A percentile compares a stretch with the other conserved stretches of the same genome.
These are phyloP conservation scores for Ictalurus furcatus DNA, from an alignment of 2,113 vertebrate species.

Conservation along the genomic window DNA sequence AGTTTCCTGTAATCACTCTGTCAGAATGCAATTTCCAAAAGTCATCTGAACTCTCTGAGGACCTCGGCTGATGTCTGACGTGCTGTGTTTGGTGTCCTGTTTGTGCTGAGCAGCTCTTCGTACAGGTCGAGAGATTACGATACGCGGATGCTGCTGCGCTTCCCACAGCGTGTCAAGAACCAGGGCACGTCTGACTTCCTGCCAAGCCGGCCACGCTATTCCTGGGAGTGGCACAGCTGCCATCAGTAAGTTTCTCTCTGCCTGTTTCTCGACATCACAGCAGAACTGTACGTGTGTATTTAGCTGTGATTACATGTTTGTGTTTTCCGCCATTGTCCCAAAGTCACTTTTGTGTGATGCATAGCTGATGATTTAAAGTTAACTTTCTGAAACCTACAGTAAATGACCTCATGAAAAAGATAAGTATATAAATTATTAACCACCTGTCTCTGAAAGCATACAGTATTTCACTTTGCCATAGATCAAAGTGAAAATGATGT, in stretches of 20 bases:
- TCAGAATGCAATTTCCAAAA: conserved; percentile 32
- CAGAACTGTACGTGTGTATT: background rate
- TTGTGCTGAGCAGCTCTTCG: conserved; percentile 62
- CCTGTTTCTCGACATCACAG: background rate
- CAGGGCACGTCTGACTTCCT: conserved; percentile 97
- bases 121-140: conserved; percentile 86
- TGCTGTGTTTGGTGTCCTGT: conserved; percentile 36
- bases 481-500: background rate
- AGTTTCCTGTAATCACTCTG: background rate
- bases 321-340: background rate
- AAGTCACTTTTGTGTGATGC: background rate
- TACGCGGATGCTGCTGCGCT: conserved; percentile 90
- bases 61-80: conserved; percentile 5
- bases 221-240: conserved; percentile 99
- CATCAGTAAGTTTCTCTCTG: conserved; percentile 87
- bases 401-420: background rate
- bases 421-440: background rate
- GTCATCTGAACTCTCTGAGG: conserved; percentile 10
- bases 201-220: conserved; percentile 92
- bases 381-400: background rate
- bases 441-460: background rate
- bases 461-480: background rate
- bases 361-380: background rate
- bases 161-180: conserved; percentile 97
- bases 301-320: background rate